These are phyloP conservation scores for Jaculus jaculus DNA, from an alignment of 2,113 vertebrate species.

Conservation along the genomic window DNA sequence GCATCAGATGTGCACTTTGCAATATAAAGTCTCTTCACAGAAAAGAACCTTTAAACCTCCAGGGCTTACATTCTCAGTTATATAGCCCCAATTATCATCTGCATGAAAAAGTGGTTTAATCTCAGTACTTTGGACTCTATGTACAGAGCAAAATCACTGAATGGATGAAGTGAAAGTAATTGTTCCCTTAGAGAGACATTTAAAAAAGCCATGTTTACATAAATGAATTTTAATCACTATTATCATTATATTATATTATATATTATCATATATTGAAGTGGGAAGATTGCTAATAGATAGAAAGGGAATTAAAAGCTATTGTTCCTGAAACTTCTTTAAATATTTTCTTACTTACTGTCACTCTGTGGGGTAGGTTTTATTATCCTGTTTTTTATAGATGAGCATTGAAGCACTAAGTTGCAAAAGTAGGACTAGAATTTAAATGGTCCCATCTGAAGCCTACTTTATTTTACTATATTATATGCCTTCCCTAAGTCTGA, in stretches of 20 bases:
- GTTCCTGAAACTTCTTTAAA: not conserved
- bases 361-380: not conserved
- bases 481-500: not conserved
- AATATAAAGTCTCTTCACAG: constrained; percentile 56
- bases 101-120: constrained; percentile 55
- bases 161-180: not conserved
- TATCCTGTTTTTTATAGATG: not conserved
- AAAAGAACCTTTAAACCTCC: constrained; percentile 18
- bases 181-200: not conserved
- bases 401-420: not conserved
- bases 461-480: not conserved
- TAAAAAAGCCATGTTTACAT: constrained; percentile 15
- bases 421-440: not conserved
- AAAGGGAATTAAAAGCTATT: not conserved
- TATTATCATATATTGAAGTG: constrained; percentile 5
- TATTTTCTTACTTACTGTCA: not conserved
- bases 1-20: constrained; percentile 35
- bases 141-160: constrained; percentile 9
- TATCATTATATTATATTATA: too few relatives aligned
- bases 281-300: not conserved
- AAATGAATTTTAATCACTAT: not conserved
- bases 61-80: constrained; percentile 34
- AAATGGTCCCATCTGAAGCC: not conserved
- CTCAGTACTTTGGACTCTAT: constrained; percentile 21
- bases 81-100: constrained; percentile 45